Base-by-base conservation (phyloP, 2,113 vertebrate species). In the Castor canadensis region DNA sequence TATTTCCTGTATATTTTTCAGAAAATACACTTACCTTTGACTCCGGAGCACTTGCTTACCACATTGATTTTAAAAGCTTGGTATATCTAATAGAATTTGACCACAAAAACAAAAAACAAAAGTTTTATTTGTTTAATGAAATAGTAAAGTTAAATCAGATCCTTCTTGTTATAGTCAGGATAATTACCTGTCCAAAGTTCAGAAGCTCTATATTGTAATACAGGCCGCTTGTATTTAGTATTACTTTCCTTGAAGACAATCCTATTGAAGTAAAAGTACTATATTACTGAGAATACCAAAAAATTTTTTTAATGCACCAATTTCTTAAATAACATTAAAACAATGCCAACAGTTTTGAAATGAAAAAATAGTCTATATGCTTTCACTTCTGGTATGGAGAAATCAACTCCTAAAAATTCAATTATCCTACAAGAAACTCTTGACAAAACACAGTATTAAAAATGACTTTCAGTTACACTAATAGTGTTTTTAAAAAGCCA, bases 41-140 rank as follows among this genome's bases (percentile, higher is more conserved):
- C 89, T 71, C 96, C 97, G 83, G 98, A 99, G 95, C 99, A 99
- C 82, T 98, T 98, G 97, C 99, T 99, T 54, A 98, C 97, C 92
- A 99, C 94, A 32, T 96, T 98, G 94, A 99, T 99, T 98, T 98
- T 99, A 98, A 99, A 99, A 91, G 99, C 99, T 98, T 99, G 99
- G 96, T 99, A 99, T 95, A 99, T 99, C 99, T 99, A 96, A 89
- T 19, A 56, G 28, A 76, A 28, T 91, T 93, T 47, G 76, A 92
- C 15, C 62, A 97, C 49, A 84, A 82, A 94, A 76, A 87, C 5
- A 87, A 77, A 82, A 90, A 30, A n/a, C 8, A 84, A 64, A 84
- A 49, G 88, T 83, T 60, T 93, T 73, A 54, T 76, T 92, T 92
- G 83, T 6, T 95, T 60, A 94, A 72, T 38, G 90, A 72, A 92